Evolutionary conservation across 2,888 invertebrate genomes (phyloP).

Genomic region (Pandemis heparana): DNA sequence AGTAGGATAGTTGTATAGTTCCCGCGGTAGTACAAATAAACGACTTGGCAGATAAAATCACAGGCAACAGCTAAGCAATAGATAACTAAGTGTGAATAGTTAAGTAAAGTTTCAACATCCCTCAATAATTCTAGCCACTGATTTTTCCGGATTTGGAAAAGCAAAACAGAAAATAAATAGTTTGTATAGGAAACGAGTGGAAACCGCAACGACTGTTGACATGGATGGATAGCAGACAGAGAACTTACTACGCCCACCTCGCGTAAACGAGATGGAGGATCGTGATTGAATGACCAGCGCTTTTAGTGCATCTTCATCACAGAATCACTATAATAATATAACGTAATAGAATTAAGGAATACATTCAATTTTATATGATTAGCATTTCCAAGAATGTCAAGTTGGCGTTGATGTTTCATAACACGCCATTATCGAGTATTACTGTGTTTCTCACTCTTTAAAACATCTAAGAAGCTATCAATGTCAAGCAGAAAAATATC

Average conservation of each 20-base stretch:
- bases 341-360: neutral
- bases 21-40: too few species aligned
- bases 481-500: slow-evolving; percentile 22
- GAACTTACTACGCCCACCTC: neutral
- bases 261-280: neutral
- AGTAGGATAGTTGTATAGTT: too few species aligned
- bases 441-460: neutral
- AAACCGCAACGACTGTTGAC: neutral
- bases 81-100: too few species aligned
- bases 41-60: too few species aligned
- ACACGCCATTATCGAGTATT: slow-evolving; percentile 5
- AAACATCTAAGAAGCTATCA: slow-evolving; percentile 13
- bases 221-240: neutral
- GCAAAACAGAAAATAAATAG: neutral
- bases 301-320: neutral
- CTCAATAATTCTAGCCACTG: too few species aligned
- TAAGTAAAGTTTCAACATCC: too few species aligned
- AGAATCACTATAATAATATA: too few species aligned
- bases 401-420: neutral
- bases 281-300: neutral
- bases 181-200: neutral
- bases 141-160: neutral
- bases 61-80: too few species aligned
- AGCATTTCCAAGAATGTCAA: neutral
- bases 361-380: neutral